Base-by-base conservation (phyloP, 2,113 vertebrate genomes). In the Deroptyus accipitrinus region DNA sequence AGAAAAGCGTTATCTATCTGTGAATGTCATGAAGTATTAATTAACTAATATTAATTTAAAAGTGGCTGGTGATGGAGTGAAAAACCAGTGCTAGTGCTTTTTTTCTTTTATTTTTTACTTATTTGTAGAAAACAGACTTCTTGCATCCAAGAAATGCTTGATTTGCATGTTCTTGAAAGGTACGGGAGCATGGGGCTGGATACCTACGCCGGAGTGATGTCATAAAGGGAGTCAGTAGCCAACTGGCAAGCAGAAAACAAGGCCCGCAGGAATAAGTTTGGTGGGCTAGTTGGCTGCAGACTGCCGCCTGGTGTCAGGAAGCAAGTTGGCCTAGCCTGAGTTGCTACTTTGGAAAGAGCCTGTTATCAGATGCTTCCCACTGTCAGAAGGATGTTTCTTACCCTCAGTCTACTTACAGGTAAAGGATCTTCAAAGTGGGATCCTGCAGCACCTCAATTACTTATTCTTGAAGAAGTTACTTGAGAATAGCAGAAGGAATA, bases 241-340 rank as follows among this genome's bases (percentile, higher is more conserved):
- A 52, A 15, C 4, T 44, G 55, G 41, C 44, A 31, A 67, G n/a
- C 35, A 68, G 64, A 44, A 78, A 31, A 46, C 27, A 15, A 35
- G 24, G 61, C 27, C 31, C n/a, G 61, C 15, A 30, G 54, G 41
- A 62, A 37, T 27, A 30, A 24, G 33, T 33, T 39, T 18, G 18
- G 11, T 69, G 86, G 42, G 20, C 17, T 94, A 73, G 10, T 15
- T 46, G n/a, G 13, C 23, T 54, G 27, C 28, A 27, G 16, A 2
- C 30, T 52, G 30, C 39, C 80, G 30, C 25, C 7, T 37, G 75
- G 42, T 3, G 8, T 39, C 33, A 17, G 30, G 42, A 31, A 41
- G 12, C 10, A 54, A 35, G 44, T 1, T 68, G 69, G 59, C 46
- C n/a, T 37, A 15, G 23, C 22, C 6, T 0, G 0, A 57, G 44